phyloP scores from a whole-genome alignment of 2,113 vertebrate genomes.

The Sinocyclocheilus maitianheensis region DNA sequence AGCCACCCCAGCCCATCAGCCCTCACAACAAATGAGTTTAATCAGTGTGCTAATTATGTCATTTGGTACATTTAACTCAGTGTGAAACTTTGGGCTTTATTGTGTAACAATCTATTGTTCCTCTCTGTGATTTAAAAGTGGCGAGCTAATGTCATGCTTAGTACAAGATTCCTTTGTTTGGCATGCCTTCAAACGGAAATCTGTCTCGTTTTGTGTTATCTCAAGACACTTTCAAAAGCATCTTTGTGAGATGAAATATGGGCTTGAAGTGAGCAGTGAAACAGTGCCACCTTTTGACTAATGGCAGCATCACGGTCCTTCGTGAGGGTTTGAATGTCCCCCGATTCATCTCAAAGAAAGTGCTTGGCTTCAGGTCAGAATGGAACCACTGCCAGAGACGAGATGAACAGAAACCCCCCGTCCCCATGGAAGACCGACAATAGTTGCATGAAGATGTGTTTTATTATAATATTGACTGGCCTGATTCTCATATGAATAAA shows the following conservation, averaged over 20 bases:
- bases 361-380: constrained; percentile 49
- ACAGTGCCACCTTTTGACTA: constrained; percentile 58
- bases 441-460: constrained; percentile 39
- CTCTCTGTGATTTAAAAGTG: constrained; percentile 49
- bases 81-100: constrained; percentile 46
- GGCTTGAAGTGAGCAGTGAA: constrained; percentile 44
- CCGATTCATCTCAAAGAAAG: constrained; percentile 17
- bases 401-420: constrained; percentile 26
- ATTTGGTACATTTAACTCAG: constrained; percentile 56
- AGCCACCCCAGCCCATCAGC: constrained; percentile 40
- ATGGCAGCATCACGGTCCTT: constrained; percentile 28
- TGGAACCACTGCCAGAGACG: constrained; percentile 11
- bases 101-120: constrained; percentile 56
- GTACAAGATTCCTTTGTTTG: constrained; percentile 57
- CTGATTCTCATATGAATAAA: constrained; percentile 46
- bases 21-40: constrained; percentile 51
- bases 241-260: constrained; percentile 26
- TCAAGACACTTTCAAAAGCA: constrained; percentile 33
- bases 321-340: neutral
- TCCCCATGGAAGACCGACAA: neutral
- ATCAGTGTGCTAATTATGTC: constrained; percentile 57
- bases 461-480: constrained; percentile 46
- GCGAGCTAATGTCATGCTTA: constrained; percentile 55
- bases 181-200: constrained; percentile 53
- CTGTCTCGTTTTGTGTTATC: constrained; percentile 49